Percentiles rank a stretch among this genome's conserved stretches.
These are phyloP conservation scores for Gambusia yucatana DNA, from an alignment of 2,797 vertebrate species.

Conservation along the genomic window DNA sequence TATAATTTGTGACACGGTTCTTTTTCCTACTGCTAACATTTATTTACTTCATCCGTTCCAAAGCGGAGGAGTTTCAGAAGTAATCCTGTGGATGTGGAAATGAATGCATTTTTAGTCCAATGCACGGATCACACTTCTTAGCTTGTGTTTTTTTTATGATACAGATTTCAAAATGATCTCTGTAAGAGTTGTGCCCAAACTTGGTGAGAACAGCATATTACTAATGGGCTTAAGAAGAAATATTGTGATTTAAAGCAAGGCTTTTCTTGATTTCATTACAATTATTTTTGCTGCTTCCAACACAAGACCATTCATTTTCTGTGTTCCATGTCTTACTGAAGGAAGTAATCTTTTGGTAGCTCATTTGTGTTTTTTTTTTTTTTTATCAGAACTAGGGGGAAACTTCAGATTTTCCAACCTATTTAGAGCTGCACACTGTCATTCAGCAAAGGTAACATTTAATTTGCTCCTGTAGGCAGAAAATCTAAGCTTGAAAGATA, in stretches of 20 bases:
- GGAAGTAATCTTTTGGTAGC: background rate
- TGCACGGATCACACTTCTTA: background rate
- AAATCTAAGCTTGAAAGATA: background rate
- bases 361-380: background rate
- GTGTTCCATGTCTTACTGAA: background rate
- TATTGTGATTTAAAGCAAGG: background rate
- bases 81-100: background rate
- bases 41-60: background rate
- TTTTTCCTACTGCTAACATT: background rate
- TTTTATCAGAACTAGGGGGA: background rate
- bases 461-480: background rate
- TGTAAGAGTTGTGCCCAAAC: background rate
- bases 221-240: background rate
- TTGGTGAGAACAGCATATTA: background rate
- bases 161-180: background rate
- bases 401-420: background rate
- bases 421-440: background rate
- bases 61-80: background rate
- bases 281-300: background rate
- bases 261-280: background rate
- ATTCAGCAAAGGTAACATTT: background rate
- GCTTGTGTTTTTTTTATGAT: slow-evolving; percentile 1
- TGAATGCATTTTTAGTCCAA: background rate
- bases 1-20: background rate
- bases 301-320: background rate